These are phyloP conservation scores for Philypnodon macrostomus DNA, from an alignment of 2,797 vertebrate species.

Conservation along the genomic window DNA sequence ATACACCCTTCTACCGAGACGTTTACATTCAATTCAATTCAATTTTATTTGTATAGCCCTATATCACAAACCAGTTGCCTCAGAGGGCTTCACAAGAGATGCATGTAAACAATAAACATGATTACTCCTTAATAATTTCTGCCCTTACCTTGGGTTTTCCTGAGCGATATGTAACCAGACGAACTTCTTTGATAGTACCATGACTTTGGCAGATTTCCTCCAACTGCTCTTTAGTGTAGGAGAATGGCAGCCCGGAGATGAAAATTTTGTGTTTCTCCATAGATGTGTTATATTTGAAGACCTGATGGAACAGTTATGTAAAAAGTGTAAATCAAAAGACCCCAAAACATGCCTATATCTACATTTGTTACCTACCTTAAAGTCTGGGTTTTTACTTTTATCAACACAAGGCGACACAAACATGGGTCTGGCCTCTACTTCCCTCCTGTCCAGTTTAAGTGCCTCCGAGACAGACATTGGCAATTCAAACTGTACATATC, in stretches of 20 bases:
- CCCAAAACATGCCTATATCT: background rate
- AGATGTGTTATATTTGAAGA: constrained; percentile 90
- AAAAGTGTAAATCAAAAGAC: background rate
- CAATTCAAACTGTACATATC: constrained; percentile 89
- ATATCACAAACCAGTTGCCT: too few relatives aligned
- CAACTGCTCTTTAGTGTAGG: constrained; percentile 88
- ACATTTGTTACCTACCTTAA: constrained; percentile 80
- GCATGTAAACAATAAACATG: too few relatives aligned
- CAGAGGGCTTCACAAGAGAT: too few relatives aligned
- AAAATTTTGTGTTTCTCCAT: constrained; percentile 97
- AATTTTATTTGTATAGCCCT: too few relatives aligned
- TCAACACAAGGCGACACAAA: constrained; percentile 95
- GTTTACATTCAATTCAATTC: too few relatives aligned
- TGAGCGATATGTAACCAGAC: constrained; percentile 92
- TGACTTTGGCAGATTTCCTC: constrained; percentile 84
- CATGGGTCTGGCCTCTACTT: constrained; percentile 89
- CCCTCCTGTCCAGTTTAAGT: constrained; percentile 83
- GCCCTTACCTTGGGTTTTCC: constrained; percentile 91
- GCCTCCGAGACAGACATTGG: constrained; percentile 77
- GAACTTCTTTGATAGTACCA: constrained; percentile 85
- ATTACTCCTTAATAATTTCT: background rate
- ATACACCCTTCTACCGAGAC: too few relatives aligned
- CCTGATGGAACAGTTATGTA: constrained; percentile 64
- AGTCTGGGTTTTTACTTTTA: constrained; percentile 94
- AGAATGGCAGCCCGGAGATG: constrained; percentile 90